Conservation (phyloP, 2,113 vertebrate genomes). For the Gasterosteus nipponicus region DNA sequence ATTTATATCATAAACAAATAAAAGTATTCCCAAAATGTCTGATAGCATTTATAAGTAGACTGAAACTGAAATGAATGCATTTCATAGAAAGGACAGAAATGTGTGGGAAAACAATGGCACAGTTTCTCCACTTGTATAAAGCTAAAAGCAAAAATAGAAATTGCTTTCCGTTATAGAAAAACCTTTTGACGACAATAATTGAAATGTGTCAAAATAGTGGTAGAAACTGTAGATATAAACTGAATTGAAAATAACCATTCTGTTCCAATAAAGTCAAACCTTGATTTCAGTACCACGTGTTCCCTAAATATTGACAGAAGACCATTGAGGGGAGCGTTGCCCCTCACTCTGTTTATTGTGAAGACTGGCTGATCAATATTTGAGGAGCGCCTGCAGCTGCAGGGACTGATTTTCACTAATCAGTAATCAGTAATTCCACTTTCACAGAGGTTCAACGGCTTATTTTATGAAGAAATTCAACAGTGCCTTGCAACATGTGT, state of each 20-base stretch:
- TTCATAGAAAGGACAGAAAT: neutral
- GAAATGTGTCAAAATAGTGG: neutral
- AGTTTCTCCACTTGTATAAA: neutral
- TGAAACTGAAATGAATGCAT: neutral
- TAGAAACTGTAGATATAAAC: neutral
- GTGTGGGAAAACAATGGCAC: neutral
- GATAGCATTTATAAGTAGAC: neutral
- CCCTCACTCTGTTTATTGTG: constrained; percentile 46
- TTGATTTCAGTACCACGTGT: constrained; percentile 34
- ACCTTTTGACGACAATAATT: neutral
- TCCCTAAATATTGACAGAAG: constrained; percentile 53
- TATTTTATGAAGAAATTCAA: neutral
- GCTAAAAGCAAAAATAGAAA: neutral
- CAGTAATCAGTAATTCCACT: too few relatives aligned
- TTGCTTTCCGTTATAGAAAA: constrained; percentile 1
- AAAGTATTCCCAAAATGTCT: neutral
- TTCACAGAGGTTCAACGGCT: constrained; percentile 14
- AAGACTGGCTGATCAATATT: constrained; percentile 56
- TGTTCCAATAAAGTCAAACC: neutral
- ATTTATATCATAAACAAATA: neutral
- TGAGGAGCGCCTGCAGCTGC: constrained; percentile 1
- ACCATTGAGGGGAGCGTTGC: constrained; percentile 36
- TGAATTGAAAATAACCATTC: neutral
- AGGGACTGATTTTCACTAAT: neutral
- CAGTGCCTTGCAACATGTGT: neutral